Base-by-base conservation (phyloP, 1,140 invertebrate species). In the Dreissena rostriformis region DNA sequence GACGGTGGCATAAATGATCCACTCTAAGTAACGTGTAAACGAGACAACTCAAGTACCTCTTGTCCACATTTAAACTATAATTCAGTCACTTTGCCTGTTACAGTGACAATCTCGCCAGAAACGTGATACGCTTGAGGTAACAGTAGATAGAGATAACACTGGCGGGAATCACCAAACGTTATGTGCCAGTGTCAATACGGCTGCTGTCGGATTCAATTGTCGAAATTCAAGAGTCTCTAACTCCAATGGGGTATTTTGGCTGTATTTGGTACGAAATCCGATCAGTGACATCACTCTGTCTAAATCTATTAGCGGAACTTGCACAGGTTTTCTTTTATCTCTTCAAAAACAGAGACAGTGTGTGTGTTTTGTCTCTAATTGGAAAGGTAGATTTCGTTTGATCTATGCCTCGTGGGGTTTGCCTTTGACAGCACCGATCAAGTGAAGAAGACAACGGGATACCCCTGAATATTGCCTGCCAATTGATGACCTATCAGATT, bases 121-220 rank as follows among this genome's bases (percentile, higher is more conserved):
- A 39, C 39, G 8, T 39, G 8, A 39, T 39, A 39, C 39, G 39
- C 39, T 39, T 39, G 39, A 39, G 39, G 39, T 39, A 39, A 39
- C 39, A 39, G 39, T 39, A 39, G 39, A 81, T 81, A 81, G 57
- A 72, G 79, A 72, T 81, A 70, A 79, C 51, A 66, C 53, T n/a
- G 57, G 57, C 17, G 57, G 57, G 57, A 61, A 61, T 24, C 57
- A 61, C 57, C 22, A n/a, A n/a, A 61, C 57, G 4, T 24, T 61
- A 61, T 61, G 22, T 19, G 57, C 39, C 39, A 24, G 17, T 24
- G 57, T 6, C 51, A 53, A 28, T 52, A 67, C 53, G 5, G 49
- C 66, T 24, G 57, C 77, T 79, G 77, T 79, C 77, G 70, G 53
- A 71, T 79, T 79, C 68, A 29, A 79, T 79, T 68, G 77, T 79